phyloP scores from a whole-genome alignment of 2,113 vertebrate genomes.

The Thunnus thynnus region DNA sequence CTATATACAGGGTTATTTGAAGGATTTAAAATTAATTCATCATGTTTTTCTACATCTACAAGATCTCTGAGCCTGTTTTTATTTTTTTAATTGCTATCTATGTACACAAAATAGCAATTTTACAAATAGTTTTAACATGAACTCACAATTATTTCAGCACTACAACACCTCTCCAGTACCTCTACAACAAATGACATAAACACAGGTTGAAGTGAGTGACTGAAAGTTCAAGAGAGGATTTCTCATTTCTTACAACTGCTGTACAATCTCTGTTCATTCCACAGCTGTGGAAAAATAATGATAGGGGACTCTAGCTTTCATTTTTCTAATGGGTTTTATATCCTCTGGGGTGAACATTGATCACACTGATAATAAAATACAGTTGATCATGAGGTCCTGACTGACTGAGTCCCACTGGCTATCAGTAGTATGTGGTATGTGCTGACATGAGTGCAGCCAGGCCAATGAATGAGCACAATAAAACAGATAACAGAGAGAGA shows the following conservation, averaged over 20 bases:
- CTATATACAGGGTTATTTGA: background rate
- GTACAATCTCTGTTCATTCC: background rate
- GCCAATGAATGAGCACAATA: conserved; percentile 71
- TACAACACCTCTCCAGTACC: background rate
- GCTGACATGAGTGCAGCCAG: conserved; percentile 68
- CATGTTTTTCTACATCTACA: too few relatives aligned
- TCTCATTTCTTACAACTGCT: background rate
- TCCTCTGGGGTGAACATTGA: background rate
- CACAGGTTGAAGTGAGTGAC: background rate
- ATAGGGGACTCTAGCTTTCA: background rate
- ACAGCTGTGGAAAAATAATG: background rate
- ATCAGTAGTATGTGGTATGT: conserved; percentile 63
- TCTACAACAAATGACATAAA: background rate
- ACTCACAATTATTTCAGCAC: background rate
- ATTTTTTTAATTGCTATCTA: too few relatives aligned
- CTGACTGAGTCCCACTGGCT: conserved; percentile 39
- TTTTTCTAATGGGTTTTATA: background rate
- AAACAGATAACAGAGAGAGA: conserved; percentile 66
- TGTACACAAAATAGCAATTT: too few relatives aligned
- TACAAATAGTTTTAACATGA: background rate
- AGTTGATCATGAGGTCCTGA: conserved; percentile 32
- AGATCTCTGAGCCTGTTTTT: too few relatives aligned
- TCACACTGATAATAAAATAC: conserved; percentile 30
- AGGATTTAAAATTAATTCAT: background rate
- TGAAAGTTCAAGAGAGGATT: background rate